phyloP scores from a whole-genome alignment of 2,113 vertebrate species.

The Motacilla tschutschensis region DNA sequence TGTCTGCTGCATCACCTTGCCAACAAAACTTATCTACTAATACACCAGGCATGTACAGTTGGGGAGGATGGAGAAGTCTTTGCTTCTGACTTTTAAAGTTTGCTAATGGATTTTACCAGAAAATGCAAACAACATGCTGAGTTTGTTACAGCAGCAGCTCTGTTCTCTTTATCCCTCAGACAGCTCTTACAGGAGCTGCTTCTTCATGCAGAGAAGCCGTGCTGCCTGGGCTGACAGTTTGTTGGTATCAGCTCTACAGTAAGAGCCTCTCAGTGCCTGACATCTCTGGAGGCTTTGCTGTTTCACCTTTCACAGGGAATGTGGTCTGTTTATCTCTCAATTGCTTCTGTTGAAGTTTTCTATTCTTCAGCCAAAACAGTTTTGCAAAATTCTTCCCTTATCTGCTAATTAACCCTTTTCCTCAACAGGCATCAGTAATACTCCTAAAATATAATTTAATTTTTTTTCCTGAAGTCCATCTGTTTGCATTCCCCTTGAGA shows the following conservation, averaged over 20 bases:
- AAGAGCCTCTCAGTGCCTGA: not conserved
- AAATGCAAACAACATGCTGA: not conserved
- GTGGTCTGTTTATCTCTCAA: not conserved
- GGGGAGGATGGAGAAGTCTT: not conserved
- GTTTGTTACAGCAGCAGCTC: not conserved
- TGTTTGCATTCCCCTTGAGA: not conserved
- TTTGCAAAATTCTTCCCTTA: conserved; percentile 19
- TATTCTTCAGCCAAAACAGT: not conserved
- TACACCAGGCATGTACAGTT: not conserved
- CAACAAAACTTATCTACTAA: not conserved
- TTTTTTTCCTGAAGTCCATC: not conserved
- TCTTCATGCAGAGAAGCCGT: not conserved
- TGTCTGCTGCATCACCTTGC: not conserved
- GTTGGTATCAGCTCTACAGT: not conserved
- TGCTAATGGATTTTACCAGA: not conserved
- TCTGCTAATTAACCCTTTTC: conserved; percentile 42
- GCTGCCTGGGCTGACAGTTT: not conserved
- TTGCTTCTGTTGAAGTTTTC: not conserved
- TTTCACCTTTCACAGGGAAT: not conserved
- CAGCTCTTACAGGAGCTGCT: not conserved
- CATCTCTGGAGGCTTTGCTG: not conserved
- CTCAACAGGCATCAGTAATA: not conserved
- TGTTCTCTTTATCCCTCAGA: not conserved
- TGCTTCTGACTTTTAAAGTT: not conserved
- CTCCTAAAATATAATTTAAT: not conserved